Evolutionary conservation across 2,797 vertebrate species (phyloP), one percentile per base, ranked within the genome.

Genomic region (Vespertilio murinus): DNA sequence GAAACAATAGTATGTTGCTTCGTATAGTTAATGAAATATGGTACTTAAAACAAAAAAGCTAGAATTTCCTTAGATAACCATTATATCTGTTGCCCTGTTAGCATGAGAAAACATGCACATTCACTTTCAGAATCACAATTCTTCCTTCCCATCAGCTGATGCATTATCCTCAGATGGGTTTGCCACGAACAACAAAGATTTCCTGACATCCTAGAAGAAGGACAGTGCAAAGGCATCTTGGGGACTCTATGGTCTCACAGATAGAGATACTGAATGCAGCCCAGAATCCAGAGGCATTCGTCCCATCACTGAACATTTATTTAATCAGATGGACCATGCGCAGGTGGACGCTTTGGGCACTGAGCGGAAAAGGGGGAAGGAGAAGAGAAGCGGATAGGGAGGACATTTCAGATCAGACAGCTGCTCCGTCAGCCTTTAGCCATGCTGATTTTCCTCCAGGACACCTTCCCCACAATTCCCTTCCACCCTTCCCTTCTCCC

Each of bases 21-120:
- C 59, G 83, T 64, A 11, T 49, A 65, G 75, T 54, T 84, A 69
- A 84, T 90, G 54, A 61, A 92, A 61, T 84, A 40, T 42, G 28
- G 40, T 84, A 52, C 71, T 88, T 91, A 61, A 90, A 91, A 78
- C 73, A 95, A 71, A 71, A 88, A 49, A 91, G 20, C 52, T 91
- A 80, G 38, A 74, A 89, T 67, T 61, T 67, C 61, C 49, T 93
- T 74, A 71, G 25, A 30, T 86, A 85, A 59, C 30, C 52, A 1
- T 84, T 65, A 7, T 64, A 42, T 73, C 80, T 54, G 11, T 47
- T 81, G n/a, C 9, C 18, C 70, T 45, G 4, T 42, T 47, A 91
- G 18, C 79, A 54, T 45, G 52, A 77, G 23, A 49, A 75, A 84
- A 52, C 49, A 77, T 3, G 70, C 59, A 28, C 87, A 93, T 93